These are phyloP conservation scores for Augochlora pura DNA, from an alignment of 1,140 invertebrate genomes.

Conservation along the genomic window DNA sequence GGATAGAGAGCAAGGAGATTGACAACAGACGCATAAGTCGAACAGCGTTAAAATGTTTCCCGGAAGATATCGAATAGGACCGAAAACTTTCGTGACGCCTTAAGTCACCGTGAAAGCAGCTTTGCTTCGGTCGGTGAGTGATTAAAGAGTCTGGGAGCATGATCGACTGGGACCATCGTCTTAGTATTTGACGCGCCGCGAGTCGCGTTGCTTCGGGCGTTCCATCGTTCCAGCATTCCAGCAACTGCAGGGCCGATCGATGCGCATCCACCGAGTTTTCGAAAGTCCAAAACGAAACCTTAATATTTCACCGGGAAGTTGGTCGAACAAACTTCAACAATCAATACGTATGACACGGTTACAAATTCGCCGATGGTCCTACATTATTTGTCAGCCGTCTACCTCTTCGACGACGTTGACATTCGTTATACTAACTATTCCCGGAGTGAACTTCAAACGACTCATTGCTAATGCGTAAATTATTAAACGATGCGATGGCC, in stretches of 20 bases:
- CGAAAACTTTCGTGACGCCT: constrained; percentile 51
- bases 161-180: constrained; percentile 11
- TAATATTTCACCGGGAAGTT: constrained; percentile 54
- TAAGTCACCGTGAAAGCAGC: constrained; percentile 56
- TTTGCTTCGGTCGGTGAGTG: constrained; percentile 49
- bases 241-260: constrained; percentile 2
- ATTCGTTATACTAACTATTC: not conserved
- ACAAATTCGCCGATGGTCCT: not conserved
- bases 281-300: constrained; percentile 35
- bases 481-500: too few relatives aligned
- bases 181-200: constrained; percentile 8
- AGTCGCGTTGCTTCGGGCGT: too few relatives aligned
- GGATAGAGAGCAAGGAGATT: constrained; percentile 18
- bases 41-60: constrained; percentile 30
- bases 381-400: constrained; percentile 4
- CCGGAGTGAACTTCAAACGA: too few relatives aligned
- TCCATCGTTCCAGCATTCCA: too few relatives aligned
- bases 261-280: constrained; percentile 3
- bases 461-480: not conserved
- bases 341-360: too few relatives aligned
- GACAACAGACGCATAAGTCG: constrained; percentile 21
- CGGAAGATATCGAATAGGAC: constrained; percentile 27
- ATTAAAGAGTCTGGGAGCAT: constrained; percentile 56
- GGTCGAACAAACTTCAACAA: constrained; percentile 2
- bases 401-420: not conserved